phyloP scores from a whole-genome alignment of 2,888 invertebrate genomes.

The Gymnocheta viridis region DNA sequence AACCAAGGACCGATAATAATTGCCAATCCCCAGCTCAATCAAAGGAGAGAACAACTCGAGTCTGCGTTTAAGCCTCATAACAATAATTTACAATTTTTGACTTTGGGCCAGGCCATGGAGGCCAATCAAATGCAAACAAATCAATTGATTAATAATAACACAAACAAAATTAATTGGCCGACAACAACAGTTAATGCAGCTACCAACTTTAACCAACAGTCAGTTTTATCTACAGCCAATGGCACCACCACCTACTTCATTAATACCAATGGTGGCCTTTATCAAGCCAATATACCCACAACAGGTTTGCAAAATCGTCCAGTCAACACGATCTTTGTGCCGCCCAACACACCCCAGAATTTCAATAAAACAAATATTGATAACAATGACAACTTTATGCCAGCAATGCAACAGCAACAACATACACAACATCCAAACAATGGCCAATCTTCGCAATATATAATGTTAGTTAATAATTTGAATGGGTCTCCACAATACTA shows the following conservation, averaged over 20 bases:
- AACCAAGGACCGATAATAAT: conserved; percentile 60
- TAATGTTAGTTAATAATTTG: conserved; percentile 57
- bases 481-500: conserved; percentile 40
- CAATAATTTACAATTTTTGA: conserved; percentile 60
- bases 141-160: background rate
- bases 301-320: conserved; percentile 28
- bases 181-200: background rate
- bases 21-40: conserved; percentile 34
- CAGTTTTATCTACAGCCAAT: conserved; percentile 21
- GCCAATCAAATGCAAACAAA: conserved; percentile 14
- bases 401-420: conserved; percentile 37
- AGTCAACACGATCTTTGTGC: conserved; percentile 47
- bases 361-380: conserved; percentile 32
- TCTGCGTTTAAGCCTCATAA: conserved; percentile 32
- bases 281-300: conserved; percentile 54
- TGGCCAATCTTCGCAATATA: conserved; percentile 51
- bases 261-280: conserved; percentile 56
- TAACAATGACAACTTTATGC: conserved; percentile 36
- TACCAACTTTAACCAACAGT: conserved; percentile 11
- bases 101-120: conserved; percentile 53
- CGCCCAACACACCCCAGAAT: background rate
- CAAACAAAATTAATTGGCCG: conserved; percentile 42
- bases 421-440: conserved; percentile 36
- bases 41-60: conserved; percentile 3
- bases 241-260: conserved; percentile 62